Evolutionary conservation across 2,113 vertebrate species (phyloP), one percentile per base, ranked within the genome.

Genomic region (Lagopus leucura): DNA sequence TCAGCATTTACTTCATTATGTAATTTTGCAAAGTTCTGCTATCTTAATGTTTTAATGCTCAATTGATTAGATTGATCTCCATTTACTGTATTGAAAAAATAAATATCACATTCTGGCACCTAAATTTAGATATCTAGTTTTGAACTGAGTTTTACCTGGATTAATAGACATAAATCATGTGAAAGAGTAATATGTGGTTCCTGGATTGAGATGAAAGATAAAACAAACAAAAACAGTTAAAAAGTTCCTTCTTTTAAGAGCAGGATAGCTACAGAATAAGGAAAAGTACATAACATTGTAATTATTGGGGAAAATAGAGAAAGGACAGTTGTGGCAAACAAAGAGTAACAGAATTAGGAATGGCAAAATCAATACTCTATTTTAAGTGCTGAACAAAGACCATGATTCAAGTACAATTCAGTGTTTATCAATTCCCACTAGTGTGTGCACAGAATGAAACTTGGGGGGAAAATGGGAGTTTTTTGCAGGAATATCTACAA

Each of bases 341-440:
- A 80, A 84, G 16, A 48, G 8, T 25, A 88, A 71, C 25, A 65
- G 25, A 71, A 43, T 32, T 60, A 11, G 32, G 45, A 90, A 82
- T 24, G 14, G 21, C 42, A 90, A 93, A 95, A 89, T 89, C 69
- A 90, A 42, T 90, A 71, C 17, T 83, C 15, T 72, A 3, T 86
- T 93, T 89, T 71, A 87, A 60, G 42, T 6, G 1, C 6, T 20
- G 52, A 88, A 75, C 42, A 34, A 25, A 38, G 43, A 78, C 7
- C 52, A 65, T 18, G 25, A 19, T 87, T 89, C 32, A 52, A 13
- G 57, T 90, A 75, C 34, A 55, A 60, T 78, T 82, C 15, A 24
- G 38, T 48, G 30, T 50, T 47, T 82, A 42, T 57, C 42, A 72
- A 19, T 8, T 38, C 19, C 55, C 13, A 60, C 25, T 5, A 22